Conservation (phyloP, 2,888 invertebrate genomes). For the Vesta saturnalis region DNA sequence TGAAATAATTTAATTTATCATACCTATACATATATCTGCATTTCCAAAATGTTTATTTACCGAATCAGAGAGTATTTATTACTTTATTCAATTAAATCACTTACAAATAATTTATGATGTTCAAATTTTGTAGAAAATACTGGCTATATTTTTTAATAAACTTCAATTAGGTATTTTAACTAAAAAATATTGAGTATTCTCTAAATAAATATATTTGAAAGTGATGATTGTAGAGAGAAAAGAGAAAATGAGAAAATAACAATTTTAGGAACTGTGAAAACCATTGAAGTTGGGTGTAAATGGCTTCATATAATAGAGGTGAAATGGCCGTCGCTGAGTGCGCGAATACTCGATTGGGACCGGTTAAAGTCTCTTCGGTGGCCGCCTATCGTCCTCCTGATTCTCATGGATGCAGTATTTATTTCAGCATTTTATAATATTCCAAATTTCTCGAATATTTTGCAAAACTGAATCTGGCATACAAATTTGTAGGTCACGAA, state of each 20-base stretch:
- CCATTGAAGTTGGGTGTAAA: conserved; percentile 61
- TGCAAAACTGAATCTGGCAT: neutral
- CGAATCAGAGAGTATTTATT: too few relatives aligned
- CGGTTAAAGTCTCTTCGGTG: conserved; percentile 57
- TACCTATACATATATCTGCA: too few relatives aligned
- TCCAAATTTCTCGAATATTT: neutral
- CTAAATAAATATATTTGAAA: conserved; percentile 2
- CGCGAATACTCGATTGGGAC: conserved; percentile 59
- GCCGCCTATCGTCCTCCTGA: conserved; percentile 41
- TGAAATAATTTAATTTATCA: too few relatives aligned
- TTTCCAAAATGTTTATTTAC: too few relatives aligned
- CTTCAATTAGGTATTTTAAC: neutral
- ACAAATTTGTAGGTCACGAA: neutral
- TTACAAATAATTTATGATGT: too few relatives aligned
- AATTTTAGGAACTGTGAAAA: conserved; percentile 50
- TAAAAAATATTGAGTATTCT: neutral
- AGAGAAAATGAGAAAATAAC: conserved; percentile 30
- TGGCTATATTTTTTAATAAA: neutral
- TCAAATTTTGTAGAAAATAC: too few relatives aligned
- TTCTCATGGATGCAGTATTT: conserved; percentile 41
- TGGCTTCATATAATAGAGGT: conserved; percentile 58
- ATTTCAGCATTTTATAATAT: neutral
- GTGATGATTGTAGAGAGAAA: conserved; percentile 8
- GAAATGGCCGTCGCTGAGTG: conserved; percentile 60
- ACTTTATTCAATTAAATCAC: too few relatives aligned